Evolutionary conservation across 2,888 invertebrate species (phyloP).

Genomic region (Xestia c-nigrum): DNA sequence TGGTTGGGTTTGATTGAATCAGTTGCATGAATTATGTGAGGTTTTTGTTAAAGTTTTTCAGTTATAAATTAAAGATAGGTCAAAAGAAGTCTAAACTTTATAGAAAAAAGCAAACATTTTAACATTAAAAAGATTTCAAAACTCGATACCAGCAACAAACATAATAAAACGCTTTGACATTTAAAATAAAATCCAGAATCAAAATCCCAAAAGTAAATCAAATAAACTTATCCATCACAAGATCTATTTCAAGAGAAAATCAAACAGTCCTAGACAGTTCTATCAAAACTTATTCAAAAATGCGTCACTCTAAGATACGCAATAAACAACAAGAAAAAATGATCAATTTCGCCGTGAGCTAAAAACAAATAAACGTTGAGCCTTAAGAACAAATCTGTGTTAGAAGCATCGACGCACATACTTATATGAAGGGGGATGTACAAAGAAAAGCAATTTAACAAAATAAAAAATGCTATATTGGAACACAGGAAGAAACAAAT

Average conservation of each 20-base stretch:
- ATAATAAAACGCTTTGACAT: too few species aligned
- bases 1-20: slow-evolving; percentile 16
- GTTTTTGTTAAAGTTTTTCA: not conserved
- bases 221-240: slow-evolving; percentile 38
- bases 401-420: slow-evolving; percentile 80
- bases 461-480: slow-evolving; percentile 88
- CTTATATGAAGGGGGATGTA: slow-evolving; percentile 83
- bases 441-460: slow-evolving; percentile 90
- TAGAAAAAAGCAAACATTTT: too few species aligned
- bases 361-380: slow-evolving; percentile 87
- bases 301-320: slow-evolving; percentile 34
- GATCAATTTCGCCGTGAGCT: slow-evolving; percentile 85
- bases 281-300: slow-evolving; percentile 50
- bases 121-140: too few species aligned
- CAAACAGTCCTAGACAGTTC: slow-evolving; percentile 25
- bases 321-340: slow-evolving; percentile 71
- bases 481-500: slow-evolving; percentile 85
- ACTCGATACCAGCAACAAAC: too few species aligned
- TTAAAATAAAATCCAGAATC: too few species aligned
- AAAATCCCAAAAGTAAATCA: slow-evolving; percentile 13
- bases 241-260: slow-evolving; percentile 29
- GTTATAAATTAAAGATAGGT: too few species aligned
- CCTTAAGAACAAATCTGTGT: slow-evolving; percentile 89
- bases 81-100: too few species aligned
- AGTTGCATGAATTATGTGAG: slow-evolving; percentile 5